Evolutionary conservation across 2,113 vertebrate species (phyloP).

Genomic region (Cardinalis cardinalis): DNA sequence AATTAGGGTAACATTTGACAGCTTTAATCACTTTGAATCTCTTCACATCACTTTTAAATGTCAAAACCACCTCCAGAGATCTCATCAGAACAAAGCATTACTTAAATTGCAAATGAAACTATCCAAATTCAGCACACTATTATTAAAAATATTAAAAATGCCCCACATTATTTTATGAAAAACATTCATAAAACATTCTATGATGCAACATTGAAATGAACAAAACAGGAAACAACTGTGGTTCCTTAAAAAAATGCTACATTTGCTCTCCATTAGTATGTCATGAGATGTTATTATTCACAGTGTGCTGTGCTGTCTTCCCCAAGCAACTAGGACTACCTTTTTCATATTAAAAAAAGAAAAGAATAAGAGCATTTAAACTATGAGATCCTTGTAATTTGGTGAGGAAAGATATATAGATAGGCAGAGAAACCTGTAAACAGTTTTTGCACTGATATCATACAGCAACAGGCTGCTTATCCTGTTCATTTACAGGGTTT

Average conservation of each 20-base stretch:
- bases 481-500: background rate
- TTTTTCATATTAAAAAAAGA: background rate
- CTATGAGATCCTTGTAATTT: background rate
- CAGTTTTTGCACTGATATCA: background rate
- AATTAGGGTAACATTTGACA: slow-evolving; percentile 56
- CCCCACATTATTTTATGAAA: slow-evolving; percentile 41
- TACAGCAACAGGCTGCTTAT: background rate
- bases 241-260: slow-evolving; percentile 19
- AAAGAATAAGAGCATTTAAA: background rate
- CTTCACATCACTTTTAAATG: slow-evolving; percentile 64
- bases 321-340: background rate
- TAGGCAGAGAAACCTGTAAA: background rate
- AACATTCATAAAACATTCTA: slow-evolving; percentile 41
- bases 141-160: slow-evolving; percentile 54
- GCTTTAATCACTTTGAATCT: slow-evolving; percentile 65
- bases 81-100: slow-evolving; percentile 62
- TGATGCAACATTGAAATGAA: slow-evolving; percentile 27
- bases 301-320: background rate
- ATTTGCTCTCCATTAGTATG: slow-evolving; percentile 25
- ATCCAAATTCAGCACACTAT: slow-evolving; percentile 31
- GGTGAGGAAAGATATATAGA: background rate
- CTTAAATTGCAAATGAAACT: slow-evolving; percentile 67
- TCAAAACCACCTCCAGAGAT: slow-evolving; percentile 62
- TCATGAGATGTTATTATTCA: background rate
- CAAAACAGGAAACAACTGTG: slow-evolving; percentile 20